Conservation (phyloP, 2,888 invertebrate species). For the Cordilura impudica region DNA sequence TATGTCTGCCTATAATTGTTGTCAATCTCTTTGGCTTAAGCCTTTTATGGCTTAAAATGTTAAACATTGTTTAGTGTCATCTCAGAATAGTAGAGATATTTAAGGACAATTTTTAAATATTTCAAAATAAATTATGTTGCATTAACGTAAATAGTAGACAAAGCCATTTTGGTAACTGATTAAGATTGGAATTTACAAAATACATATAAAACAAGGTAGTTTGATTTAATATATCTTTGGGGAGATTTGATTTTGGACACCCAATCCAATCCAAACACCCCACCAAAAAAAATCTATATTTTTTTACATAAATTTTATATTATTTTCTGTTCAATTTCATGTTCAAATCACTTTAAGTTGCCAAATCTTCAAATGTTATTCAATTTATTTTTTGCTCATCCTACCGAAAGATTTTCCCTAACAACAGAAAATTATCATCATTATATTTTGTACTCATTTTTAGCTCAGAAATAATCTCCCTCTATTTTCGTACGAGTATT, state of each 20-base stretch:
- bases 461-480: conserved; percentile 27
- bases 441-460: too few relatives aligned
- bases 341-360: too few relatives aligned
- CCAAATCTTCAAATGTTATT: not conserved
- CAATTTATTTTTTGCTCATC: not conserved
- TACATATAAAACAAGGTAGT: too few relatives aligned
- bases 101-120: conserved; percentile 45
- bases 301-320: too few relatives aligned
- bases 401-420: not conserved
- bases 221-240: too few relatives aligned
- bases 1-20: conserved; percentile 60
- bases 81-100: conserved; percentile 36
- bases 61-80: conserved; percentile 38
- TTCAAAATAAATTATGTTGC: conserved; percentile 42
- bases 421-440: conserved; percentile 9
- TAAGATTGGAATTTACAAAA: too few relatives aligned
- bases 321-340: too few relatives aligned
- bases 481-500: conserved; percentile 22
- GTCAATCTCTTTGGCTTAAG: conserved; percentile 38
- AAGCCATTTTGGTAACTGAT: conserved; percentile 20
- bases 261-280: too few relatives aligned
- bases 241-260: too few relatives aligned
- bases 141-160: conserved; percentile 15
- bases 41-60: conserved; percentile 56
- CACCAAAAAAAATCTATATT: too few relatives aligned